phyloP scores from a whole-genome alignment of 2,888 invertebrate species.

The Seladonia tumulorum region DNA sequence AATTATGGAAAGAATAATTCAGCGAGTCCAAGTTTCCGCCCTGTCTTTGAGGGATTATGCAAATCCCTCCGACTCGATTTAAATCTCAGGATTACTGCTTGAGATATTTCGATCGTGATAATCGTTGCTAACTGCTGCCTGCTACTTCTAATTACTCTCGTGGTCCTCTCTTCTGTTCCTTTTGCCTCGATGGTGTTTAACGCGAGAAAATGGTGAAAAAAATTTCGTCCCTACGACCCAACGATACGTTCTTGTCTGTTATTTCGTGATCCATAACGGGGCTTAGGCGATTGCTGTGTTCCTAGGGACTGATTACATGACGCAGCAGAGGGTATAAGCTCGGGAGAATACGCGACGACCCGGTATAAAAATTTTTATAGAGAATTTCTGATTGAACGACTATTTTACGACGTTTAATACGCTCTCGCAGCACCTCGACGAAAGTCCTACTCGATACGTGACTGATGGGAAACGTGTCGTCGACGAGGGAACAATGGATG shows the following conservation, averaged over 20 bases:
- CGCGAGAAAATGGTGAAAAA: slow-evolving; percentile 23
- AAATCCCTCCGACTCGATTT: slow-evolving; percentile 61
- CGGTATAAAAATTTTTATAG: slow-evolving; percentile 68
- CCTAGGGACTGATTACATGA: slow-evolving; percentile 56
- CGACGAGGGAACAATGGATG: not conserved
- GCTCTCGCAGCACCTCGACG: not conserved
- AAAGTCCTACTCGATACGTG: slow-evolving; percentile 29
- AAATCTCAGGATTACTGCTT: slow-evolving; percentile 66
- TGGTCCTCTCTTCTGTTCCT: not conserved
- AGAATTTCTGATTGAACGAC: slow-evolving; percentile 63
- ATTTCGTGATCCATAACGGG: slow-evolving; percentile 21
- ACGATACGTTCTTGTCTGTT: not conserved
- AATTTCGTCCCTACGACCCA: not conserved
- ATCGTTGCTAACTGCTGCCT: slow-evolving; percentile 55
- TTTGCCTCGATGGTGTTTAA: no score
- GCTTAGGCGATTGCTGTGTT: slow-evolving; percentile 27
- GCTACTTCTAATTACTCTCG: slow-evolving; percentile 65
- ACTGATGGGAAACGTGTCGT: slow-evolving; percentile 17
- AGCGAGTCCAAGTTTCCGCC: slow-evolving; percentile 57
- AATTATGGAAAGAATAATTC: slow-evolving; percentile 59
- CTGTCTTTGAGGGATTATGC: slow-evolving; percentile 70
- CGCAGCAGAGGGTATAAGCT: slow-evolving; percentile 44
- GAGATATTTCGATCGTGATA: slow-evolving; percentile 70
- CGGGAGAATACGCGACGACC: slow-evolving; percentile 42
- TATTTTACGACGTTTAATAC: slow-evolving; percentile 67